Conservation (phyloP, 35 echinoderm and acorn worm species). For the Nesometra sesokonis region DNA sequence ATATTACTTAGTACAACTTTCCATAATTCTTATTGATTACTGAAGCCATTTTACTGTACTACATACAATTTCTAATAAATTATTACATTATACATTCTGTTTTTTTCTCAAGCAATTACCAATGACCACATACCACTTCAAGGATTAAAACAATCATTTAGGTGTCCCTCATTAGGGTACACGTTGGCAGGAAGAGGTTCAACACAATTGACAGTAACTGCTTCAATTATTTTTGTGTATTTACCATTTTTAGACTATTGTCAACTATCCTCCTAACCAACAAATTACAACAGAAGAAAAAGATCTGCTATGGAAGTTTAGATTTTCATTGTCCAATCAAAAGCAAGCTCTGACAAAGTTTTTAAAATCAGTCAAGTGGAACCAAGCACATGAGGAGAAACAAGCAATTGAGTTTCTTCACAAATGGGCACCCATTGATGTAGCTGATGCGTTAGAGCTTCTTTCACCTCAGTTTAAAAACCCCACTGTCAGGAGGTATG, state of each 20-base stretch:
- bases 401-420: slow-evolving; percentile 74
- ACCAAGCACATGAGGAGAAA: slow-evolving; percentile 81
- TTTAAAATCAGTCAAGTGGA: slow-evolving; percentile 92
- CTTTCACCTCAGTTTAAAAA: slow-evolving; percentile 86
- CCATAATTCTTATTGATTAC: too few species aligned
- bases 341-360: slow-evolving; percentile 94
- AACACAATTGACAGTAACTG: too few species aligned
- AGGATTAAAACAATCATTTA: too few species aligned
- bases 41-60: too few species aligned
- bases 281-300: slow-evolving; percentile 60
- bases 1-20: too few species aligned
- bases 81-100: too few species aligned
- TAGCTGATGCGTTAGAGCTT: slow-evolving; percentile 83
- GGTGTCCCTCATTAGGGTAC: too few species aligned
- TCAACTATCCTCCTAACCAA: slow-evolving; percentile 72
- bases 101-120: too few species aligned
- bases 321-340: slow-evolving; percentile 96
- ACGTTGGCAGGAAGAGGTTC: too few species aligned
- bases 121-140: too few species aligned
- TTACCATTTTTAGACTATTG: slow-evolving; percentile 66
- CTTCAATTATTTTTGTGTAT: too few species aligned
- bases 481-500: slow-evolving; percentile 76
- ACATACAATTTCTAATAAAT: too few species aligned
- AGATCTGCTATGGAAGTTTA: slow-evolving; percentile 83
- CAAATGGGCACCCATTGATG: slow-evolving; percentile 87